phyloP scores from a whole-genome alignment of 2,113 vertebrate genomes.

The Lagenorhynchus albirostris region DNA sequence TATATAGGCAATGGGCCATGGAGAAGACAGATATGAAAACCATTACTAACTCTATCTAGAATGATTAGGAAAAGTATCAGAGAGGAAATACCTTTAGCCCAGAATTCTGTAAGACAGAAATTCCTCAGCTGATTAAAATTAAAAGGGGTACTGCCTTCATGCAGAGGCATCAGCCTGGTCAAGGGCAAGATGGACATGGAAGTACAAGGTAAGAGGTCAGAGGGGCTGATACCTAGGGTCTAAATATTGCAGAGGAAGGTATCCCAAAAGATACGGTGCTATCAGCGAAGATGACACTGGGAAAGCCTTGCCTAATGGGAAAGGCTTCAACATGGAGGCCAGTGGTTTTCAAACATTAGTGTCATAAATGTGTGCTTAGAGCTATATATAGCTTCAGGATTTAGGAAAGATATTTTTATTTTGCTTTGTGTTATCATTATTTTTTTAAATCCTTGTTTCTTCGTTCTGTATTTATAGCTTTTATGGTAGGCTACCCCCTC shows the following conservation, averaged over 20 bases:
- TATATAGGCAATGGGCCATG: background rate
- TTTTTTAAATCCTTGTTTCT: background rate
- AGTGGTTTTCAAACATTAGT: background rate
- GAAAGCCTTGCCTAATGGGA: too few relatives aligned
- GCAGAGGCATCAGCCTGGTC: too few relatives aligned
- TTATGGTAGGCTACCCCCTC: background rate
- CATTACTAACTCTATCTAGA: background rate
- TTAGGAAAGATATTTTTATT: background rate
- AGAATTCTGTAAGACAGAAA: background rate
- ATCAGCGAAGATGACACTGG: background rate
- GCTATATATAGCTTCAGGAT: background rate
- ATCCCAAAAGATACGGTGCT: background rate
- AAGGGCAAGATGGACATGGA: background rate
- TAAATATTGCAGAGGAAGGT: background rate
- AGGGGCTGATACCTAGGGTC: fast-evolving
- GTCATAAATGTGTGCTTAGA: background rate
- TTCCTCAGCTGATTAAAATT: background rate
- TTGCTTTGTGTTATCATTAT: background rate
- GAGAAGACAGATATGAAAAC: background rate
- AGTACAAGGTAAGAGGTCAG: fast-evolving
- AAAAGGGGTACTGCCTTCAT: background rate
- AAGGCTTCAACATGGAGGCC: background rate
- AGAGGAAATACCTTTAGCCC: background rate
- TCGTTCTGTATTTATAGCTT: background rate
- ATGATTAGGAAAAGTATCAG: background rate